Base-by-base conservation (phyloP, 1,140 invertebrate genomes). In the Tetraneura akinire region DNA sequence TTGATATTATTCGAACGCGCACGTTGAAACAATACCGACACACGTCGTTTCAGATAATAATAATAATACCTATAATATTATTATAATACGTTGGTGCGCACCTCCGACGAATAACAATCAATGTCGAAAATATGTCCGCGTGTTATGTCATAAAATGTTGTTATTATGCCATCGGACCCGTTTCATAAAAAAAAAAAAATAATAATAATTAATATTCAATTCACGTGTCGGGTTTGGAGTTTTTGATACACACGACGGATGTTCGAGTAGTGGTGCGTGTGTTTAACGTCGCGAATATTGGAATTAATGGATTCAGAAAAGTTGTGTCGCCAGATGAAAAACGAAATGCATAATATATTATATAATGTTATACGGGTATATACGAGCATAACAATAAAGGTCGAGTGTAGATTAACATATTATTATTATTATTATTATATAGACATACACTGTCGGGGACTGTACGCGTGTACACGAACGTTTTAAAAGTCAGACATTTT, bases 161-260 rank as follows among this genome's bases (percentile, higher is more conserved):
- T n/a, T n/a, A n/a, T n/a, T n/a, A n/a, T n/a, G n/a, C 8, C 32
- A 37, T 37, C 3, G 3, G 26, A 18, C 10, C 6, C 21, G 18
- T 53, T 53, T 53, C 9, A 57, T 26, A 49, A n/a, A n/a, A n/a
- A n/a, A n/a, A n/a, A n/a, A n/a, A n/a, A n/a, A n/a, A 70, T 10
- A 4, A 21, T n/a, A 23, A 51, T 49, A 18, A 71, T 71, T 71
- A 29, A 51, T 51, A 71, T 71, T 71, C 68, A 23, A 71, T 51
- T 71, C 68, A 51, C 68, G 68, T 29, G 47, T 29, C 26, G 13
- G n/a, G n/a, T 10, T 11, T 18, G 32, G 32, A 3, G 32, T 37
- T 4, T 37, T 37, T n/a, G n/a, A n/a, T n/a, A n/a, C n/a, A n/a
- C n/a, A n/a, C n/a, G n/a, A n/a, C n/a, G n/a, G n/a, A n/a, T n/a